Evolutionary conservation across 2,113 vertebrate species (phyloP).

Genomic region (Sander lucioperca): DNA sequence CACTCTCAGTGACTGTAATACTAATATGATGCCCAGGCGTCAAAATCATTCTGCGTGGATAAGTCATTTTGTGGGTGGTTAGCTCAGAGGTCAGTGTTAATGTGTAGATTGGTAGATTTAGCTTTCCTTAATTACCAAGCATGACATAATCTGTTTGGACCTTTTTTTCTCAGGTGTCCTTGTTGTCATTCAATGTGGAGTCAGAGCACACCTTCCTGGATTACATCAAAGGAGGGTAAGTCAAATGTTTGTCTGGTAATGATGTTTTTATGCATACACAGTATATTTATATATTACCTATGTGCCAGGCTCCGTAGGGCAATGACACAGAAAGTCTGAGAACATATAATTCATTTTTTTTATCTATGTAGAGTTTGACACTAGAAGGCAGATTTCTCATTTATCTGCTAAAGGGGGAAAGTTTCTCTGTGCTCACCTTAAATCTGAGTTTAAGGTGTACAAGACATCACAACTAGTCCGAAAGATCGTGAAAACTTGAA

Average conservation of each 20-base stretch:
- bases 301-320: neutral
- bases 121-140: slow-evolving; percentile 44
- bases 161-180: slow-evolving; percentile 86
- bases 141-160: slow-evolving; percentile 48
- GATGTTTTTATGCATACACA: neutral
- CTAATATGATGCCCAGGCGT: slow-evolving; percentile 44
- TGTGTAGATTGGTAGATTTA: slow-evolving; percentile 44
- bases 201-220: slow-evolving; percentile 95
- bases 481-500: neutral
- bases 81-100: slow-evolving; percentile 56
- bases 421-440: neutral
- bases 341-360: neutral
- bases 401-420: neutral
- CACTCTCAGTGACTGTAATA: slow-evolving; percentile 56
- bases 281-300: neutral
- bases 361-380: neutral
- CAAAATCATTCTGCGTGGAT: slow-evolving; percentile 40
- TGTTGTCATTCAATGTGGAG: slow-evolving; percentile 92
- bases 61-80: slow-evolving; percentile 62
- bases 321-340: neutral
- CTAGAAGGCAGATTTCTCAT: neutral
- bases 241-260: slow-evolving; percentile 17
- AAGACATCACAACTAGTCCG: neutral
- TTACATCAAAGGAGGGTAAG: slow-evolving; percentile 98
- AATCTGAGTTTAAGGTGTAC: neutral